Conservation (phyloP, 2,797 vertebrate genomes). For the Sebastes hubbsi region DNA sequence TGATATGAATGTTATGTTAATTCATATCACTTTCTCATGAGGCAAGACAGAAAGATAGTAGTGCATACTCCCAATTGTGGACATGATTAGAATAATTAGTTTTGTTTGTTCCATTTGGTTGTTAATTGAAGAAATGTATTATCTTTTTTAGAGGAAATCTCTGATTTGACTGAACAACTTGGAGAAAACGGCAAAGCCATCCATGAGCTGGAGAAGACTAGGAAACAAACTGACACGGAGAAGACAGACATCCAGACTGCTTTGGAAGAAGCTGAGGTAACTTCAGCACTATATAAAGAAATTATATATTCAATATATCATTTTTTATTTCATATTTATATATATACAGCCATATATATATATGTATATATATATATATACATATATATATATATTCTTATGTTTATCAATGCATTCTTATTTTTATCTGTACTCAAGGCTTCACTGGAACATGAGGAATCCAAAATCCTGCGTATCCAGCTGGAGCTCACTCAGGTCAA, state of each 20-base stretch:
- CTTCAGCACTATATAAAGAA: neutral
- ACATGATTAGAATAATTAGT: neutral
- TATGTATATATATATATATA: no score
- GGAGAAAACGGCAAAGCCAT: constrained; percentile 83
- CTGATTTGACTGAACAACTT: constrained; percentile 85
- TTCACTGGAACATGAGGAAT: constrained; percentile 87
- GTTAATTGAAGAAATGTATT: neutral
- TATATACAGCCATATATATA: no score
- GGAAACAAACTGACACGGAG: constrained; percentile 84
- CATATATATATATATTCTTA: neutral
- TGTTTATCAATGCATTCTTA: neutral
- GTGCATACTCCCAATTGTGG: neutral
- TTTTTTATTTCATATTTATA: neutral
- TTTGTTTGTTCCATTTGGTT: neutral
- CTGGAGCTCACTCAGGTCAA: constrained; percentile 88
- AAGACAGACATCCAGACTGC: constrained; percentile 84
- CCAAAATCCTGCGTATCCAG: constrained; percentile 85
- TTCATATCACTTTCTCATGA: neutral
- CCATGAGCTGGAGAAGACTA: constrained; percentile 86
- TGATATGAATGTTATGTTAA: neutral
- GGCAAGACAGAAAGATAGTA: neutral
- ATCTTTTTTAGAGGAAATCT: constrained; percentile 82
- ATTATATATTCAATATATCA: neutral
- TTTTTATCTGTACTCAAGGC: constrained; percentile 65
- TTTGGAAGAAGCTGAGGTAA: constrained; percentile 87